Base-by-base conservation (phyloP, 2,797 vertebrate genomes). In the Lutjanus argentimaculatus region DNA sequence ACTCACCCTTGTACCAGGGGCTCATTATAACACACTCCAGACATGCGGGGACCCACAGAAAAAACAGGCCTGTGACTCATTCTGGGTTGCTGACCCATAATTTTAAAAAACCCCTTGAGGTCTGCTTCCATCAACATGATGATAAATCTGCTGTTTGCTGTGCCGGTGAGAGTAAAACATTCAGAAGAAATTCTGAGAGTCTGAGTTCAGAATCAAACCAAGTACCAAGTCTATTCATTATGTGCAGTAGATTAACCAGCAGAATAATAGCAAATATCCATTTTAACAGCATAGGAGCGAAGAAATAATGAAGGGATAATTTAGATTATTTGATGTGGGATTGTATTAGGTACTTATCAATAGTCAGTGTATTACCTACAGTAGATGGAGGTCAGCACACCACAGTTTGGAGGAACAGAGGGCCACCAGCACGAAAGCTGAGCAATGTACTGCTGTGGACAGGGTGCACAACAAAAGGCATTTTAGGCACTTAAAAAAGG, bases 81-180 rank as follows among this genome's bases (percentile, higher is more conserved):
- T 90, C 56, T 68, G 72, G 79, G 85, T 82, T 87, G 68, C 80
- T 91, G 90, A 91, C 88, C 91, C 83, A 82, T 87, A 83, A 91
- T 89, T 89, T 72, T 19, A 71, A 67, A 85, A 88, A 87, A 86
- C 77, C 53, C 80, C 81, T 82, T 65, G 82, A 89, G 89, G 84
- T 85, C 87, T 75, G 69, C 82, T 80, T 82, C 80, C 72, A 85
- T 91, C 85, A 88, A 79, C 85, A 77, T 70, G 64, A 85, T 84
- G 84, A 92, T 85, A 91, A 90, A 90, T 90, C 84, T 82, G 61
- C 61, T 51, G 65, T 79, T 67, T 77, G 67, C 72, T 71, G 53
- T 49, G 77, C 68, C 75, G 74, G 52, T 71, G 68, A 78, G 74
- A 82, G 73, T 16, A 43, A 90, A 79, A 80, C 69, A 74, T 69